Evolutionary conservation across 1,140 invertebrate species (phyloP), one percentile per base, ranked within the genome.

Genomic region (Procambarus clarkii): DNA sequence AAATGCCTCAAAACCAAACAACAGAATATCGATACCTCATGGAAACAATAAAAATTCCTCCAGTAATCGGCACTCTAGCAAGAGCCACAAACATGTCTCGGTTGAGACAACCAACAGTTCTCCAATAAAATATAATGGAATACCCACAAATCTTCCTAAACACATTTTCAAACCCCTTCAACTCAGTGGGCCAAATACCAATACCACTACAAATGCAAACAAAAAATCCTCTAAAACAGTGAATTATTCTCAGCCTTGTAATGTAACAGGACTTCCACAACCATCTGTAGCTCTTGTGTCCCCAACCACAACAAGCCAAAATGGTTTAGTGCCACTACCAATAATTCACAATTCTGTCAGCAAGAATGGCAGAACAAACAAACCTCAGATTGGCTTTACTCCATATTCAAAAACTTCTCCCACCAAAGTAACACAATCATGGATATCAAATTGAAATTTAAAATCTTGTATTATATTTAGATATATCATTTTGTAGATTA

Each of bases 401-500:
- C 90, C 90, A 11, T 91, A 91, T 58, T 86, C 90, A 3, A 91
- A 91, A 83, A 91, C 90, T 58, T 91, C 90, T 58, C 90, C 90
- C 45, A 86, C 90, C 50, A 91, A 91, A 86, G 90, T 91, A 69
- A 83, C 89, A 64, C 90, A 91, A 76, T 83, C 90, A 58, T 91
- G 90, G 90, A 82, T 91, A 86, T 86, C 90, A 74, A 91, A 91
- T 76, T 91, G 54, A 83, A 81, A 24, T 69, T 54, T 80, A 81
- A 88, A 74, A 46, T 82, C 74, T 54, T 82, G 71, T 80, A 50
- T 54, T 81, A 64, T 82, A 82, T 87, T 87, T 50, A 85, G 77
- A 77, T 82, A 50, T 76, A 89, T 50, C 64, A 34, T 50, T 84
- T 54, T 24, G 21, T 81, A 78, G 77, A 90, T 69, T 82, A 82